Base-by-base conservation (phyloP, 1,140 invertebrate species). In the Vanessa atalanta region DNA sequence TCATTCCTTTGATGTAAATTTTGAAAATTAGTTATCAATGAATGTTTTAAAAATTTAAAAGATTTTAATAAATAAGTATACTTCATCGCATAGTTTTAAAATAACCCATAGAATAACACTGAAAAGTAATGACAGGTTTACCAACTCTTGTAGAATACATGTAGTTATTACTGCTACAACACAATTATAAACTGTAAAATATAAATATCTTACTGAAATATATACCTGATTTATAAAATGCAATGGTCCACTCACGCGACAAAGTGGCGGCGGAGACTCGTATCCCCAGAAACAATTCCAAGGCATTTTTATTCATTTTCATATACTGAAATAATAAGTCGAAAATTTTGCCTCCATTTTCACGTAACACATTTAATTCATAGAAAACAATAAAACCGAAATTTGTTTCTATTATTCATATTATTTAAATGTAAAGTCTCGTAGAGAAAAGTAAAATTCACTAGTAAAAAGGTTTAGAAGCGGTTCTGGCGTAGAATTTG, bases 271-370 rank as follows among this genome's bases (percentile, higher is more conserved):
- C 47, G 90, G 89, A 71, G 87, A 78, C 63, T 92, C 80, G 71
- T 91, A 92, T 72, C 90, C 90, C 90, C 90, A 92, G 23, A 92
- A 81, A 79, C 90, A 92, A 75, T 90, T 92, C 90, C 90, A 92
- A 83, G 90, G 90, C 90, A 92, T 92, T 82, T 85, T 82, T 66
- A 63, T 73, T 80, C 81, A 83, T 82, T 80, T 79, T 76, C 43
- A 55, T 74, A 72, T 14, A 48, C 51, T 37, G 23, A 60, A 64
- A 69, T 72, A 65, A 61, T 50, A 53, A 47, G 26, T 63, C 47
- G 14, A 57, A 48, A 57, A 65, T 65, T 65, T 74, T 20, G 50
- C 31, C 23, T 73, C 50, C 72, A 73, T 68, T 68, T 68, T 51
- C 57, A 61, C 66, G 26, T 20, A 65, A 47, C 6, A 63, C 55